Evolutionary conservation across 2,113 vertebrate species (phyloP), one percentile per base, ranked within the genome.

Genomic region (Microtus richardsoni): DNA sequence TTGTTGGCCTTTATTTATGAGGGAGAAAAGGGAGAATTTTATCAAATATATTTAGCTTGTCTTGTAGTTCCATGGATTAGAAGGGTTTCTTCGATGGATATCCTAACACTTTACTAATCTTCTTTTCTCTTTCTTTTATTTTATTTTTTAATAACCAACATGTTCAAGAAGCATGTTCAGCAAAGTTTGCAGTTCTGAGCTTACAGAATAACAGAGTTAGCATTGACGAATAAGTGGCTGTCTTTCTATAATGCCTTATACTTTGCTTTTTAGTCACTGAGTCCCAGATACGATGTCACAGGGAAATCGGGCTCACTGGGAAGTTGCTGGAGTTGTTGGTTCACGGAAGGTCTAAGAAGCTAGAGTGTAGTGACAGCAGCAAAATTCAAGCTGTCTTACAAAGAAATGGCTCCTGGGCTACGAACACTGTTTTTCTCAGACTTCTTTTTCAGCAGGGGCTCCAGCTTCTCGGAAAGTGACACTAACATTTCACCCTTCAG

Each of bases 21-120:
- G 28, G 9, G 24, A 75, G 30, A 83, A 12, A 91, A 28, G n/a
- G 14, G 7, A 93, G 83, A 93, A 82, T 73, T 36, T 64, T 68
- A 88, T 71, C 52, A 94, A 88, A 96, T 89, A 12, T 91, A 87
- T 49, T 89, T 39, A 78, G 3, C 22, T 75, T 11, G 12, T 85
- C n/a, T 44, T 28, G 26, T 39, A 79, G 8, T 44, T 33, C 8
- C 7, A 33, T 54, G 30, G 26, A 66, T 82, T 68, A 89, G 44
- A 75, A 85, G 12, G 3, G 9, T 13, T 78, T 91, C 9, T 64
- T 68, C 24, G 86, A 21, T 78, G 86, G 14, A 0, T 90, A 91
- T 92, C 33, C 89, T 60, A 91, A 82, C 78, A 77, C 1, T 4
- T 89, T n/a, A 11, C 7, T 52, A 3, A 14, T 68, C 22, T 44